Evolutionary conservation across 2,888 invertebrate genomes (phyloP).

Genomic region (Mechanitis mazaeus): DNA sequence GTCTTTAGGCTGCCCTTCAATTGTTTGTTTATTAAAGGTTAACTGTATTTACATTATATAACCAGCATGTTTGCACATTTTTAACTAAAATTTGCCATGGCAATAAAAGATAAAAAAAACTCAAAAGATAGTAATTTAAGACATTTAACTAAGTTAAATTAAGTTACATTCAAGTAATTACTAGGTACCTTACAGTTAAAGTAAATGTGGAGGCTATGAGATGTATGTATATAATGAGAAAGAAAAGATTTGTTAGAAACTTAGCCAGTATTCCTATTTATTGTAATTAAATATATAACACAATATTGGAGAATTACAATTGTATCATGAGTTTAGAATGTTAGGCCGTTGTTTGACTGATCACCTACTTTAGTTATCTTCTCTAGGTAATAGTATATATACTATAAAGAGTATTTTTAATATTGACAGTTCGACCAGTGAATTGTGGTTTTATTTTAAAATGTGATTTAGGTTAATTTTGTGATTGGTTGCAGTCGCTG

Average conservation of each 20-base stretch:
- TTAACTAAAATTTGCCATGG: neutral
- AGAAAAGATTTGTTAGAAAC: slow-evolving; percentile 18
- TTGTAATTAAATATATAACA: slow-evolving; percentile 28
- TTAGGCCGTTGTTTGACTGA: slow-evolving; percentile 49
- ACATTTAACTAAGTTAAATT: slow-evolving; percentile 20
- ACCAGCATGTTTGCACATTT: neutral
- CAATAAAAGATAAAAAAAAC: slow-evolving; percentile 3
- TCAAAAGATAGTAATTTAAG: slow-evolving; percentile 14
- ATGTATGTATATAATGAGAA: slow-evolving; percentile 25
- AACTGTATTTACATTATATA: too few relatives aligned
- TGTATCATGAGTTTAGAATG: slow-evolving; percentile 14
- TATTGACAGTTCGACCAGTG: slow-evolving; percentile 20
- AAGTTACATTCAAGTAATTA: slow-evolving; percentile 12
- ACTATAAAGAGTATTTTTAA: slow-evolving; percentile 14
- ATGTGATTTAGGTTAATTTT: slow-evolving; percentile 19
- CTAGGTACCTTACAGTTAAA: slow-evolving; percentile 19
- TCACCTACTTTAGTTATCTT: slow-evolving; percentile 34
- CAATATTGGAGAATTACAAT: slow-evolving; percentile 12
- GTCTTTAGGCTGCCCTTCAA: too few relatives aligned
- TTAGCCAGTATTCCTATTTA: slow-evolving; percentile 42
- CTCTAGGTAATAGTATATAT: slow-evolving; percentile 2
- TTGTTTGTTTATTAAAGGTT: too few relatives aligned
- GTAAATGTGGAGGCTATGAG: slow-evolving; percentile 23
- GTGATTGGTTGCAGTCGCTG: neutral
- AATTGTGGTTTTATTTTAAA: slow-evolving; percentile 18